phyloP scores from a whole-genome alignment of 2,797 vertebrate species.

The Pseudochaenichthys georgianus region DNA sequence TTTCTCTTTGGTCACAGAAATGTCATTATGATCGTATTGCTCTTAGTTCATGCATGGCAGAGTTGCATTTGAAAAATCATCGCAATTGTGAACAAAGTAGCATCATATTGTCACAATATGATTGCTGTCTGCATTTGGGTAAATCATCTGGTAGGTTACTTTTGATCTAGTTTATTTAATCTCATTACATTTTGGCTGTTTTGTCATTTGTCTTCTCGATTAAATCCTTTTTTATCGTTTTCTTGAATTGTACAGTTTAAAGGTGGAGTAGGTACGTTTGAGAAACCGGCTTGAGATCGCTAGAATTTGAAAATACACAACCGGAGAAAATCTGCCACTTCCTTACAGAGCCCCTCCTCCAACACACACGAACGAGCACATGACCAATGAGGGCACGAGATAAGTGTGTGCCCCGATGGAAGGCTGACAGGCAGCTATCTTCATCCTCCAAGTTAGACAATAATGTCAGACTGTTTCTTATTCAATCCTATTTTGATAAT shows the following conservation, averaged over 20 bases:
- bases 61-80: constrained; percentile 6
- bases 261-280: too few species aligned
- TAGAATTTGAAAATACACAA: too few species aligned
- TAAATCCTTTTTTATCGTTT: neutral
- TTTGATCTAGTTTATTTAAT: neutral
- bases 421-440: neutral
- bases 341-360: too few species aligned
- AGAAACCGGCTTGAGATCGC: too few species aligned
- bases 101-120: neutral
- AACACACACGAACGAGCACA: too few species aligned
- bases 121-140: neutral
- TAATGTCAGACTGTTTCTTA: too few species aligned
- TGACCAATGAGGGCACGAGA: too few species aligned
- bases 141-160: neutral
- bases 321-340: too few species aligned
- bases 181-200: neutral
- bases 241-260: neutral
- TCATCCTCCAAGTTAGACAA: too few species aligned
- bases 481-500: too few species aligned
- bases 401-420: too few species aligned
- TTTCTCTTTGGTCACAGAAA: neutral
- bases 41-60: neutral
- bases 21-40: neutral
- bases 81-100: neutral
- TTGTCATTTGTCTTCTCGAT: neutral